A percentile compares a stretch with the other conserved stretches of the same genome.
phyloP scores from a whole-genome alignment of 2,888 invertebrate genomes.

The Palloptera scutellata region DNA sequence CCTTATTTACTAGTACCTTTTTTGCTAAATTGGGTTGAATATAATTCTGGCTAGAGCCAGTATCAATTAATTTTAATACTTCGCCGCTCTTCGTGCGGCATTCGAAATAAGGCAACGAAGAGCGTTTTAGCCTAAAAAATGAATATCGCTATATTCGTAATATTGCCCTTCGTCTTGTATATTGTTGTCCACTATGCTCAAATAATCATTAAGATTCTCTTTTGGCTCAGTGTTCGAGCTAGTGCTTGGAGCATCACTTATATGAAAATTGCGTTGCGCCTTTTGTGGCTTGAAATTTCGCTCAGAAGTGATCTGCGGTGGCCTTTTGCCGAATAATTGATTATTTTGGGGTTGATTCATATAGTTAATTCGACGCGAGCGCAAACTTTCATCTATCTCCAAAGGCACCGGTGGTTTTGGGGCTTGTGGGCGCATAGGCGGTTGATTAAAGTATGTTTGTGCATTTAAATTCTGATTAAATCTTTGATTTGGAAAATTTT shows the following conservation, averaged over 20 bases:
- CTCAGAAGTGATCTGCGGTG: background rate
- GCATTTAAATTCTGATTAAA: background rate
- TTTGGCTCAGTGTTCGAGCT: background rate
- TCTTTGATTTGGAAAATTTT: background rate
- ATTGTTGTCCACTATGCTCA: background rate
- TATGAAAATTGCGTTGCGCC: background rate
- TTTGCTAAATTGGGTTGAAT: conserved; percentile 3
- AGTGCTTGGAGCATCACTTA: background rate
- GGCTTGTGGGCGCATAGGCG: background rate
- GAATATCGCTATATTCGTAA: conserved; percentile 13
- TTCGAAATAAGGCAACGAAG: conserved; percentile 8
- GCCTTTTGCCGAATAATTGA: no score
- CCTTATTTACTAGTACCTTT: background rate
- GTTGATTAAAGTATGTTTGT: background rate
- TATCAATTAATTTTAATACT: conserved; percentile 1
- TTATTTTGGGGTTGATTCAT: no score
- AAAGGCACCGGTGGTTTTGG: no score
- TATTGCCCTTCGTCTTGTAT: background rate
- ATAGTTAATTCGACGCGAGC: no score
- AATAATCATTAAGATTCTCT: background rate
- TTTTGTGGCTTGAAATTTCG: background rate
- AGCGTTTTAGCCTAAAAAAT: background rate
- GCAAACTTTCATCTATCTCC: no score
- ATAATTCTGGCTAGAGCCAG: conserved; percentile 3
- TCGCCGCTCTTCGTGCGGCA: conserved; percentile 5